These are phyloP conservation scores for Orthonevra nobilis DNA, from an alignment of 2,888 invertebrate species.

Conservation along the genomic window DNA sequence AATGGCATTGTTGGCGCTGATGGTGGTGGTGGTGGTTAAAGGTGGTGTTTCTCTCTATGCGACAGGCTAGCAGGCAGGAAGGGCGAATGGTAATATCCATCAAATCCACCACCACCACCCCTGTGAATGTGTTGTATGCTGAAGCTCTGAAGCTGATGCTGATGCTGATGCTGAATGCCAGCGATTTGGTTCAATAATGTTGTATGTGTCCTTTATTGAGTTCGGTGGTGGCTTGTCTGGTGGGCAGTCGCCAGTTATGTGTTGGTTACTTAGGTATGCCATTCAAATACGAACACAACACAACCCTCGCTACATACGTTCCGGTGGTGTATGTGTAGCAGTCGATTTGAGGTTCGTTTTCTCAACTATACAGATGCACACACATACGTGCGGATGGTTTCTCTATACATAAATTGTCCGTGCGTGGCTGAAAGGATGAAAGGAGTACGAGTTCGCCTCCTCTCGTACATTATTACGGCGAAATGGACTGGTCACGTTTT, in stretches of 20 bases:
- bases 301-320: conserved; percentile 11
- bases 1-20: conserved; percentile 63
- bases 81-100: conserved; percentile 70
- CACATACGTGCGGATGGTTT: conserved; percentile 24
- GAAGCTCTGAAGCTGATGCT: conserved; percentile 1
- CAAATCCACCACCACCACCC: conserved; percentile 70
- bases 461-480: conserved; percentile 32
- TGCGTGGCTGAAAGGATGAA: conserved; percentile 66
- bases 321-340: conserved; percentile 11
- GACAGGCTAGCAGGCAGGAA: conserved; percentile 62
- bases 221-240: conserved; percentile 64
- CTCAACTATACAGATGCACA: conserved; percentile 1
- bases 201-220: conserved; percentile 70
- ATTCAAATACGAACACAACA: conserved; percentile 2
- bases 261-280: conserved; percentile 61
- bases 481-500: conserved; percentile 69
- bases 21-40: conserved; percentile 31
- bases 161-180: conserved; percentile 57
- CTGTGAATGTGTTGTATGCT: conserved; percentile 64
- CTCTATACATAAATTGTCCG: conserved; percentile 56
- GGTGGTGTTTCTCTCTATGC: conserved; percentile 45
- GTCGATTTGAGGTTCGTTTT: conserved; percentile 14
- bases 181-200: conserved; percentile 69
- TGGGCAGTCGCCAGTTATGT: conserved; percentile 70
- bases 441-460: conserved; percentile 9